Base-by-base conservation (phyloP, 2,888 invertebrate species). In the Agrotis exclamationis region DNA sequence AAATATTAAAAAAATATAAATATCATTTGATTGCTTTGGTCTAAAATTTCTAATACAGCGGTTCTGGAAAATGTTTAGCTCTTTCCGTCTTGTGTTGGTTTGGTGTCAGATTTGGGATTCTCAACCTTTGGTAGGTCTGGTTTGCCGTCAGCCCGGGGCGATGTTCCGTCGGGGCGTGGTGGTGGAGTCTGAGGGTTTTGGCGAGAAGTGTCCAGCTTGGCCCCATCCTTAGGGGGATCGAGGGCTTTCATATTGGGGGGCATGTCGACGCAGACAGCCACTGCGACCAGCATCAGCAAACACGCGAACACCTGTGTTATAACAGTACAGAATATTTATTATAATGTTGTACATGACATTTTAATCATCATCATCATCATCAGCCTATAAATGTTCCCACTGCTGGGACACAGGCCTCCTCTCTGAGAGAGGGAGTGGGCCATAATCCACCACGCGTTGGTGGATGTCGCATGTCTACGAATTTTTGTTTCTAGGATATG, bases 221-320 rank as follows among this genome's bases (percentile, higher is more conserved):
- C 20, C 3, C 86, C 85, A 1, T 86, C 82, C 64, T 92, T 92
- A 3, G 89, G 86, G 0, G 82, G 65, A 18, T 92, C 93, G 14
- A 88, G 84, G 0, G 78, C 76, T 74, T 91, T 91, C 48, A 84
- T 72, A 44, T 84, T 89, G 6, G 81, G 74, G 53, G 89, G 76
- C 44, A 92, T 80, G 56, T 92, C 93, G 13, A 87, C 53, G 73
- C 86, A 84, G 48, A 88, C 82, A 39, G 88, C 89, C 13, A 89
- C 90, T 18, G 92, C 86, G 0, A 90, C 92, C 84, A 94, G 80
- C 90, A 94, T 81, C 74, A 95, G 82, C 48, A 94, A 80, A 70
- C 93, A 93, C 0, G 91, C 83, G 62, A 93, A 82, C 54, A 94
- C 75, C 94, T 94, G 86, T 28, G 60, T 70, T 47, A 3, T 16